These are phyloP conservation scores for Pentamera pediparva DNA, from an alignment of 53 echinoderm and acorn worm genomes.

Conservation along the genomic window DNA sequence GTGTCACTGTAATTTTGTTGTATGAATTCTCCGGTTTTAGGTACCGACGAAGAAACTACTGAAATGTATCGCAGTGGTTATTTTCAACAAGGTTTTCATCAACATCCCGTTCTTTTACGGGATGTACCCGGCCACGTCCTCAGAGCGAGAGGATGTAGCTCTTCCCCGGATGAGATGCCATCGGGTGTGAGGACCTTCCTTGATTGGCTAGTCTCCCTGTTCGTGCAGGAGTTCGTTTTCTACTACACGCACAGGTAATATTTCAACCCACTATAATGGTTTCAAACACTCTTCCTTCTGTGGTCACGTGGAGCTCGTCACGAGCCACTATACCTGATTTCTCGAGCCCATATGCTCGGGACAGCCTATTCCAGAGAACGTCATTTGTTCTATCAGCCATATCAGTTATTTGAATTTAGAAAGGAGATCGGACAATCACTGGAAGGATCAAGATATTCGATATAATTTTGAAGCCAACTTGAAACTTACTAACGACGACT, in stretches of 20 bases:
- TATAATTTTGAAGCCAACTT: too few relatives aligned
- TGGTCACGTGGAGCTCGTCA: too few relatives aligned
- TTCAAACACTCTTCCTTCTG: too few relatives aligned
- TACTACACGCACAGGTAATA: constrained; percentile 57
- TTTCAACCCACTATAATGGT: not conserved
- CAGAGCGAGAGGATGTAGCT: constrained; percentile 28
- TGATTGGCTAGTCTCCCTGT: constrained; percentile 43
- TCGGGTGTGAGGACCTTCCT: constrained; percentile 37
- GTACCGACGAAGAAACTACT: not conserved
- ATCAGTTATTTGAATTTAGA: too few relatives aligned
- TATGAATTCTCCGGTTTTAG: not conserved
- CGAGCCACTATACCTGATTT: too few relatives aligned
- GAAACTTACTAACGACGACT: too few relatives aligned
- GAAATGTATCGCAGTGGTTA: not conserved
- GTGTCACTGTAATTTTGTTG: not conserved
- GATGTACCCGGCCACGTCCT: constrained; percentile 28
- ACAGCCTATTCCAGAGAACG: too few relatives aligned
- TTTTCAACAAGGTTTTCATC: constrained; percentile 35
- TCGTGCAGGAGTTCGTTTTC: constrained; percentile 56
- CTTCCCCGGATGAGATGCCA: constrained; percentile 27
- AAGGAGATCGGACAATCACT: too few relatives aligned
- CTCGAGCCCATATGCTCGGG: too few relatives aligned
- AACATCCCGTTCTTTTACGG: constrained; percentile 14
- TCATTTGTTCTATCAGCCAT: too few relatives aligned
- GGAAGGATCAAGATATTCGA: too few relatives aligned